Base-by-base conservation (phyloP, 1,140 invertebrate species). In the Arctopsyche grandis region DNA sequence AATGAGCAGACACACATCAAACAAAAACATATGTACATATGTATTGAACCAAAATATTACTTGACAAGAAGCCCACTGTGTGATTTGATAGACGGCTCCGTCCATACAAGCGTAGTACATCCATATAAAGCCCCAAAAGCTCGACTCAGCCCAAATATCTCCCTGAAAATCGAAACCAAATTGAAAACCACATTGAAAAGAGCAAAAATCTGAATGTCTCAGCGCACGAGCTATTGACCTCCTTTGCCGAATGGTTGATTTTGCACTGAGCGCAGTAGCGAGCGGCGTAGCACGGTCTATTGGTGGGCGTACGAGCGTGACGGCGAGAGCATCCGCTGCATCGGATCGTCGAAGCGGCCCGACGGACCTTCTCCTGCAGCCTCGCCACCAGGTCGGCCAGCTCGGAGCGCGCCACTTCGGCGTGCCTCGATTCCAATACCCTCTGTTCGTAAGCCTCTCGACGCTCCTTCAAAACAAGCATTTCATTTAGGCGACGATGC, bases 21-120 rank as follows among this genome's bases (percentile, higher is more conserved):
- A 16, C 7, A 19, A 5, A 63, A 63, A 19, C 12, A 66, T 66
- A 12, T 52, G 12, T 1, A 69, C 9, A 69, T 12, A 69, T 24
- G 21, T n/a, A 26, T 4, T 69, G n/a, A 21, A n/a, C n/a, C n/a
- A n/a, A n/a, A n/a, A 52, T 52, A 44, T 73, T 81, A 88, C 88
- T 89, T 98, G 96, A 88, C 97, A 98, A 80, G 94, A 93, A 46
- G 96, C 97, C 97, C 97, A 98, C 85, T 98, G 96, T 29, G 96
- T 98, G 76, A 98, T 97, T 87, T 98, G 95, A 86, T 97, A 98
- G 12, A 98, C 93, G 78, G 93, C 93, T 60, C 95, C 94, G 87
- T 98, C 97, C 96, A 98, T 98, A 83, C 97, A 96, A n/a, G 97
- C 96, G 87, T 95, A 97, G 88, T 98, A 98, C 88, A 96, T 93